Percentiles rank a stretch among this genome's conserved stretches.
Conservation (phyloP, 1,140 invertebrate species). For the Spodoptera litura region DNA sequence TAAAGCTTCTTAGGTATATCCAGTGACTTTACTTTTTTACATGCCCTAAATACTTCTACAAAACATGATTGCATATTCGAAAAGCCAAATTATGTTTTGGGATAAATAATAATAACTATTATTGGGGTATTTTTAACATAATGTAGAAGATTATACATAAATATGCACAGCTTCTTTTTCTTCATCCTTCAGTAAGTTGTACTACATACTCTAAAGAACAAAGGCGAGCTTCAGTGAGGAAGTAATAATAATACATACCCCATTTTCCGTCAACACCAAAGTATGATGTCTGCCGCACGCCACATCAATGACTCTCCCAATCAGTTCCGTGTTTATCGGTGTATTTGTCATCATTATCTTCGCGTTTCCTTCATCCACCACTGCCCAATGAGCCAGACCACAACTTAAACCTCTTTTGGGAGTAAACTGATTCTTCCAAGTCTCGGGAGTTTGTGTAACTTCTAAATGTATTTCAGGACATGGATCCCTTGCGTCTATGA, state of each 20-base stretch:
- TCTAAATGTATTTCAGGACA: slow-evolving; percentile 69
- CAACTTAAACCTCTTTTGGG: slow-evolving; percentile 67
- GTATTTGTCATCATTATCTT: slow-evolving; percentile 71
- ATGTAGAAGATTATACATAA: too few relatives aligned
- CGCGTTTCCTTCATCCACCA: slow-evolving; percentile 72
- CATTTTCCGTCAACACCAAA: slow-evolving; percentile 77
- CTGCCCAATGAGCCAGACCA: slow-evolving; percentile 75
- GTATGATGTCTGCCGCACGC: slow-evolving; percentile 81
- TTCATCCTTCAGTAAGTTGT: too few relatives aligned
- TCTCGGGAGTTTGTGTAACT: slow-evolving; percentile 61
- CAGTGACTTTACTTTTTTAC: too few relatives aligned
- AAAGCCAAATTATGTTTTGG: too few relatives aligned
- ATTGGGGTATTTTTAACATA: too few relatives aligned
- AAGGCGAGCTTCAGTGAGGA: too few relatives aligned
- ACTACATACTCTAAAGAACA: too few relatives aligned
- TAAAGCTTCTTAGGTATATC: too few relatives aligned
- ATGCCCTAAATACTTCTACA: too few relatives aligned
- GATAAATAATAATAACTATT: too few relatives aligned
- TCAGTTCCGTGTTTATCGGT: slow-evolving; percentile 70
- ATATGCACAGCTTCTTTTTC: too few relatives aligned
- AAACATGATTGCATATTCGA: too few relatives aligned
- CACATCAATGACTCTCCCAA: slow-evolving; percentile 73
- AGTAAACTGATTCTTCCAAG: slow-evolving; percentile 73
- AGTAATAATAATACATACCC: slow-evolving; percentile 62
- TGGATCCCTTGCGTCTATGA: slow-evolving; percentile 66